These are phyloP conservation scores for Tetramorium bicarinatum DNA, from an alignment of 2,888 invertebrate genomes.

Conservation along the genomic window DNA sequence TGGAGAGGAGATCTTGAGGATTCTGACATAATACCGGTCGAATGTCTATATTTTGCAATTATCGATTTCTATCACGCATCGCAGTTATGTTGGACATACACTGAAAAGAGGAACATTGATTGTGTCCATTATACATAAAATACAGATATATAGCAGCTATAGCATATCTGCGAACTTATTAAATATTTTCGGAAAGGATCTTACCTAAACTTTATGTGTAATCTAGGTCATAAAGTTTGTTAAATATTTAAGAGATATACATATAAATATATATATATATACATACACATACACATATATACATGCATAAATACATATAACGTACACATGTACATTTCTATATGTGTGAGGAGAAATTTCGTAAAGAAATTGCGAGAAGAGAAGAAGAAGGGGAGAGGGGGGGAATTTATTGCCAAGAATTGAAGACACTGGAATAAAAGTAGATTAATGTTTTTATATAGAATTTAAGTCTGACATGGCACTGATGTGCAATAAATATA, in stretches of 20 bases:
- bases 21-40: constrained; percentile 76
- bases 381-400: background rate
- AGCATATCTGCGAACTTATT: constrained; percentile 63
- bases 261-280: constrained; percentile 55
- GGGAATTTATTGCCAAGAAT: constrained; percentile 64
- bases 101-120: constrained; percentile 55
- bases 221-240: constrained; percentile 71
- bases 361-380: constrained; percentile 36
- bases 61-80: constrained; percentile 65
- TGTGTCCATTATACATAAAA: constrained; percentile 62
- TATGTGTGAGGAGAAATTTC: constrained; percentile 58
- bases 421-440: constrained; percentile 69
- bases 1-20: constrained; percentile 81
- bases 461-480: constrained; percentile 33
- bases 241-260: constrained; percentile 69
- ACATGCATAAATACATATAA: constrained; percentile 43
- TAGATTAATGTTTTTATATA: constrained; percentile 61
- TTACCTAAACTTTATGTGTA: constrained; percentile 71
- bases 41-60: constrained; percentile 67
- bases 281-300: constrained; percentile 59
- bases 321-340: constrained; percentile 49
- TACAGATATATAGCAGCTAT: constrained; percentile 63
- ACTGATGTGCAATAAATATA: constrained; percentile 58
- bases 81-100: constrained; percentile 62
- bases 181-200: constrained; percentile 72